Evolutionary conservation across 2,888 invertebrate genomes (phyloP).

Genomic region (Gari tellinella): DNA sequence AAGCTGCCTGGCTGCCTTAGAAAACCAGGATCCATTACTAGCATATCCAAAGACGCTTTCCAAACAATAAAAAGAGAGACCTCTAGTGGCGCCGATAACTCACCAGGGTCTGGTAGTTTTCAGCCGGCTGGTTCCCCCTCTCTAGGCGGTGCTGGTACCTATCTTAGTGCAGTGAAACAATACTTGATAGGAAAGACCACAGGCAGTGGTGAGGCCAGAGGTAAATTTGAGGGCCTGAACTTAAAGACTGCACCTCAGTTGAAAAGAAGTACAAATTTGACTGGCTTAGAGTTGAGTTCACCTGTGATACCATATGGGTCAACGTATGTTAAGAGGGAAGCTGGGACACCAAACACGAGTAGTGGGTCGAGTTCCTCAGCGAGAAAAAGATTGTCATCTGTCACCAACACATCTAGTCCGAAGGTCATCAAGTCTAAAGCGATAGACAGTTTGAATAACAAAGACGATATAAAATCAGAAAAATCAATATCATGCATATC

Average conservation of each 20-base stretch:
- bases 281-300: background rate
- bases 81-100: background rate
- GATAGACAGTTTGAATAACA: too few species aligned
- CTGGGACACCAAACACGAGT: too few species aligned
- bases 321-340: too few species aligned
- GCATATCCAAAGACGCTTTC: conserved; percentile 30
- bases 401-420: too few species aligned
- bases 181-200: conserved; percentile 48
- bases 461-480: too few species aligned
- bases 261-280: conserved; percentile 6
- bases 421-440: too few species aligned
- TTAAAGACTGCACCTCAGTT: conserved; percentile 32
- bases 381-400: too few species aligned
- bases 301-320: too few species aligned
- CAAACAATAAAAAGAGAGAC: background rate
- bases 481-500: too few species aligned
- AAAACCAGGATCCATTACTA: background rate
- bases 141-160: conserved; percentile 8
- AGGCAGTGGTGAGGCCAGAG: conserved; percentile 6
- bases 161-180: conserved; percentile 46
- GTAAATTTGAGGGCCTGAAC: conserved; percentile 48
- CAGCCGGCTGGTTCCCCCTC: background rate
- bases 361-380: too few species aligned
- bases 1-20: background rate
- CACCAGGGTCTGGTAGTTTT: background rate